Percentiles rank a stretch among this genome's conserved stretches.
Evolutionary conservation across 1,140 invertebrate species (phyloP).

Genomic region (Platyura marginata): DNA sequence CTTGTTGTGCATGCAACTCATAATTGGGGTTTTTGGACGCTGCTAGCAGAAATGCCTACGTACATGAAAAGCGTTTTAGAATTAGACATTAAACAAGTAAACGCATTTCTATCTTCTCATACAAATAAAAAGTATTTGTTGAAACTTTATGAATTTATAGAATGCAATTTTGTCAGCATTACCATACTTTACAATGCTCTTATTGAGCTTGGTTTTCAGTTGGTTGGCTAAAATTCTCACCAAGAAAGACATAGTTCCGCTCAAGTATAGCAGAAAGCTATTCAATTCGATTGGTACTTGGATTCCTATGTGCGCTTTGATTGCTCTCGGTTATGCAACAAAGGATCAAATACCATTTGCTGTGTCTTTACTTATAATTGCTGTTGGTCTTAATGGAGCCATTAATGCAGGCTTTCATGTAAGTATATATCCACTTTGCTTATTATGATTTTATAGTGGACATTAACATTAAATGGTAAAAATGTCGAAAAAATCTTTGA

Average conservation of each 20-base stretch:
- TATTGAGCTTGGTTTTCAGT: slow-evolving; percentile 44
- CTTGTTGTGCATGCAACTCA: slow-evolving; percentile 67
- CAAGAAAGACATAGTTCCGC: slow-evolving; percentile 31
- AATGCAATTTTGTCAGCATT: slow-evolving; percentile 58
- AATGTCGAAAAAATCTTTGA: too few relatives aligned
- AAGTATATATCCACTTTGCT: too few relatives aligned
- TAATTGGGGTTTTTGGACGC: slow-evolving; percentile 88
- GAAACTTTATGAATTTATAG: slow-evolving; percentile 7
- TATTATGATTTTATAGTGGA: too few relatives aligned
- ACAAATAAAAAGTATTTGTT: background rate
- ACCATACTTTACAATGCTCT: slow-evolving; percentile 61
- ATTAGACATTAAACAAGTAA: slow-evolving; percentile 45
- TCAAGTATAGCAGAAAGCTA: slow-evolving; percentile 39
- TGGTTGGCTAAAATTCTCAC: slow-evolving; percentile 37
- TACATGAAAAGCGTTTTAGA: slow-evolving; percentile 72
- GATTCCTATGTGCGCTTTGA: slow-evolving; percentile 37
- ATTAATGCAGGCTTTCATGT: slow-evolving; percentile 49
- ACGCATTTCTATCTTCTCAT: background rate
- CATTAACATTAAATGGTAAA: too few relatives aligned
- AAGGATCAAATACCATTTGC: slow-evolving; percentile 29
- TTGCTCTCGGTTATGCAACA: slow-evolving; percentile 37
- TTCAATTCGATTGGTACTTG: slow-evolving; percentile 43
- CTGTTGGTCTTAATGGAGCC: slow-evolving; percentile 59
- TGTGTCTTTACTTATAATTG: slow-evolving; percentile 38
- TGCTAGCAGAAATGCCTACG: slow-evolving; percentile 79